Conservation (phyloP, 2,113 vertebrate genomes). For the Sander vitreus region DNA sequence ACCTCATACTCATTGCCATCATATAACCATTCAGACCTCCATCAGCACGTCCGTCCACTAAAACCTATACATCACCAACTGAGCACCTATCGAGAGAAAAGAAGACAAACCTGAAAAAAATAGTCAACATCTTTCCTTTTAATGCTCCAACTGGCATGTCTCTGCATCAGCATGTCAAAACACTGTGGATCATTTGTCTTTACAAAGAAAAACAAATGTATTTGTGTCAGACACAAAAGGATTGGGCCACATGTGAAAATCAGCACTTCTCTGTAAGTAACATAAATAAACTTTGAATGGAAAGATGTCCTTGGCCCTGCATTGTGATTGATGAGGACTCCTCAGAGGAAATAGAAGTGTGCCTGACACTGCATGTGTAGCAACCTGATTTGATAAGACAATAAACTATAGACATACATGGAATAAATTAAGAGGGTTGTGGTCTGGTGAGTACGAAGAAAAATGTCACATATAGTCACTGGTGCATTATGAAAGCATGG, state of each 20-base stretch:
- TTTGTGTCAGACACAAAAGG: slow-evolving; percentile 18
- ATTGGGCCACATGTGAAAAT: slow-evolving; percentile 12
- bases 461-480: slow-evolving; percentile 15
- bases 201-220: slow-evolving; percentile 28
- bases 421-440: not conserved
- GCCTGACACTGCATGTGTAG: not conserved
- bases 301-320: slow-evolving; percentile 27
- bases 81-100: not conserved
- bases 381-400: not conserved
- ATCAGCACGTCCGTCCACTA: not conserved
- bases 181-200: slow-evolving; percentile 2
- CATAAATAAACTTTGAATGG: slow-evolving; percentile 25
- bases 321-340: slow-evolving; percentile 49
- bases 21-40: not conserved
- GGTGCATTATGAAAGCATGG: slow-evolving; percentile 38
- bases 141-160: slow-evolving; percentile 1
- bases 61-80: not conserved
- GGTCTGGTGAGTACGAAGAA: not conserved
- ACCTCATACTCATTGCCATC: not conserved
- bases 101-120: not conserved
- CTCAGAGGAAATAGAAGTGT: slow-evolving; percentile 28
- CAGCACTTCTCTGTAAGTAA: slow-evolving; percentile 28
- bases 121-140: slow-evolving; percentile 5
- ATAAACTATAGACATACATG: not conserved
- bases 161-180: not conserved